A percentile compares a stretch with the other conserved stretches of the same genome.
Conservation (phyloP, 2,888 invertebrate species). For the Penaeus monodon region DNA sequence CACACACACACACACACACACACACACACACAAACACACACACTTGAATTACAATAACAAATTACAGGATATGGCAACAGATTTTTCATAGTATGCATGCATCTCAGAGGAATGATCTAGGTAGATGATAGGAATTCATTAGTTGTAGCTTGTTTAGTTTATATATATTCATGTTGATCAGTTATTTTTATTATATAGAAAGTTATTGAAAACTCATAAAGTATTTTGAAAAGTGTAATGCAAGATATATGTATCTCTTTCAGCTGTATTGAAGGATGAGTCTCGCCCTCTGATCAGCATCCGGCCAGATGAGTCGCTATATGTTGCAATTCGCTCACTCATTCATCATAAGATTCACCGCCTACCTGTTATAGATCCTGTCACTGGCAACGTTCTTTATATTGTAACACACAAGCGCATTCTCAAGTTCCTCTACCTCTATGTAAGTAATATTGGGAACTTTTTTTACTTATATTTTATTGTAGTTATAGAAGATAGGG, state of each 20-base stretch:
- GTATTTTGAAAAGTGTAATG: no score
- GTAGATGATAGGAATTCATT: no score
- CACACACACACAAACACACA: no score
- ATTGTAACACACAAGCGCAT: constrained; percentile 99
- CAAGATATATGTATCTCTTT: constrained; percentile 65
- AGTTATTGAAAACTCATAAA: no score
- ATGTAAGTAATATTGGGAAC: constrained; percentile 79
- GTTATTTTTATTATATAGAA: no score
- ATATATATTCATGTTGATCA: no score
- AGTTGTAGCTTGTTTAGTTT: no score
- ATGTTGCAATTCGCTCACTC: constrained; percentile 92
- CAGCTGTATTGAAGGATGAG: constrained; percentile 88
- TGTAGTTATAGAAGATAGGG: background rate
- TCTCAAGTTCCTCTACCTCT: constrained; percentile 96
- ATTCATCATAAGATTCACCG: constrained; percentile 96
- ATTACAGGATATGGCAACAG: no score
- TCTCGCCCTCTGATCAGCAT: constrained; percentile 90
- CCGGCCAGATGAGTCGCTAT: constrained; percentile 90
- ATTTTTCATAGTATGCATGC: no score
- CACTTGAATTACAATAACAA: no score
- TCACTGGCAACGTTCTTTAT: constrained; percentile 95
- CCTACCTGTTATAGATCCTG: constrained; percentile 95
- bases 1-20: no score
- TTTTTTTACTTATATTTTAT: background rate
- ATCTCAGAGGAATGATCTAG: no score